A percentile compares a stretch with the other conserved stretches of the same genome.
Evolutionary conservation across 2,113 vertebrate genomes (phyloP).

Genomic region (Progne subis): DNA sequence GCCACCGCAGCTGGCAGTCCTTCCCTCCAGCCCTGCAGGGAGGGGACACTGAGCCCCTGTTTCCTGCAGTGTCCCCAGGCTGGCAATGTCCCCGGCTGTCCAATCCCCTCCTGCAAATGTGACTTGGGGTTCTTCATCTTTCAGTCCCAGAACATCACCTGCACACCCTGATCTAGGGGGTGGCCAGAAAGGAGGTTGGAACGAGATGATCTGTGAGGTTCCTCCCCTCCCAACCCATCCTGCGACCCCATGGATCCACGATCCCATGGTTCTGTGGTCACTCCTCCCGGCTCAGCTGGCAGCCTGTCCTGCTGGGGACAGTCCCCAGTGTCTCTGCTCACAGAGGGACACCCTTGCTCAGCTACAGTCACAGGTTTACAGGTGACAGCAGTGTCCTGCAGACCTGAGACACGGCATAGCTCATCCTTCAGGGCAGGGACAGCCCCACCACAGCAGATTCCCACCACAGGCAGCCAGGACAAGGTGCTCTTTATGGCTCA

Average conservation of each 20-base stretch:
- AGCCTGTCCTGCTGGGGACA: not conserved
- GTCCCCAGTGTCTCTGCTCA: not conserved
- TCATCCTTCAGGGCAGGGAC: not conserved
- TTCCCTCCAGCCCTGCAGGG: not conserved
- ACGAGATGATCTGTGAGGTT: accelerated
- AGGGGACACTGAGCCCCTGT: not conserved
- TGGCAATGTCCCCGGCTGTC: not conserved
- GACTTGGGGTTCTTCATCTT: not conserved
- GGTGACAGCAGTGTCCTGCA: not conserved
- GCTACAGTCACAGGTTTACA: accelerated
- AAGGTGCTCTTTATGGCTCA: not conserved
- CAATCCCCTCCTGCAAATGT: not conserved
- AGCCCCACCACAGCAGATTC: accelerated
- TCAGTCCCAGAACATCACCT: not conserved
- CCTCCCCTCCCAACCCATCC: not conserved
- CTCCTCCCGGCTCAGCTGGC: not conserved
- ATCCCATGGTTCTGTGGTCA: not conserved
- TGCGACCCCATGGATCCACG: not conserved
- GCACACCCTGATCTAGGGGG: not conserved
- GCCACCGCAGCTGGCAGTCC: not conserved
- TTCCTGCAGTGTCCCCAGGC: not conserved
- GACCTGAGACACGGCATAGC: accelerated
- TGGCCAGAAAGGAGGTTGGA: not conserved
- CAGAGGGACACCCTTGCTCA: accelerated
- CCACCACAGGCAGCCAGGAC: not conserved